Evolutionary conservation across 2,888 invertebrate genomes (phyloP), one percentile per base, ranked within the genome.

Genomic region (Synergus itoensis): DNA sequence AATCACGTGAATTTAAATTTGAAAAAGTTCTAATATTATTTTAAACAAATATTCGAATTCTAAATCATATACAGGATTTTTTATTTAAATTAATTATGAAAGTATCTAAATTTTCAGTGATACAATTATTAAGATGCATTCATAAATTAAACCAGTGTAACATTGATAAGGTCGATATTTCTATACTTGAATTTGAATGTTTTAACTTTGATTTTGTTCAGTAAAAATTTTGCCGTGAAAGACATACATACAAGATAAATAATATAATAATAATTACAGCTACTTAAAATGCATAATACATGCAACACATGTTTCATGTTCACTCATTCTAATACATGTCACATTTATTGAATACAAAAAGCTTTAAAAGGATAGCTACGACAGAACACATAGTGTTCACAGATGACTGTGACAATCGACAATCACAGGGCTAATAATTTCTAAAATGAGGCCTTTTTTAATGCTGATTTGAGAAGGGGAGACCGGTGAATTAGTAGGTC

Each of bases 341-440:
- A 84, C 48, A 69, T 45, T 11, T 69, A 36, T 48, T 69, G 9
- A 84, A 83, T 83, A 82, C 81, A 82, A 82, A 82, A 81, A 83
- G 80, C 80, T 82, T 83, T 78, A 80, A 82, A 82, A 81, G 80
- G 79, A 78, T 78, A 21, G 21, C 60, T 69, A 69, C 84, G 81
- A 82, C 79, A 83, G 84, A 84, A 84, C 84, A 84, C 84, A 84
- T 80, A 80, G 81, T 84, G 84, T 84, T 83, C 84, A 82, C 80
- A 80, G 69, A 16, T 45, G 12, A 21, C 8, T 69, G 45, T 69
- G 69, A 69, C 79, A 81, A 83, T 80, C 80, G 78, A 83, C 83
- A 81, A 84, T 82, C 84, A 41, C 77, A 81, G 77, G 83, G 82
- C 83, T 83, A 84, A 43, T 69, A 21, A 21, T 28, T 69, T 69